Evolutionary conservation across 2,113 vertebrate species (phyloP), one percentile per base, ranked within the genome.

Genomic region (Suricata suricatta): DNA sequence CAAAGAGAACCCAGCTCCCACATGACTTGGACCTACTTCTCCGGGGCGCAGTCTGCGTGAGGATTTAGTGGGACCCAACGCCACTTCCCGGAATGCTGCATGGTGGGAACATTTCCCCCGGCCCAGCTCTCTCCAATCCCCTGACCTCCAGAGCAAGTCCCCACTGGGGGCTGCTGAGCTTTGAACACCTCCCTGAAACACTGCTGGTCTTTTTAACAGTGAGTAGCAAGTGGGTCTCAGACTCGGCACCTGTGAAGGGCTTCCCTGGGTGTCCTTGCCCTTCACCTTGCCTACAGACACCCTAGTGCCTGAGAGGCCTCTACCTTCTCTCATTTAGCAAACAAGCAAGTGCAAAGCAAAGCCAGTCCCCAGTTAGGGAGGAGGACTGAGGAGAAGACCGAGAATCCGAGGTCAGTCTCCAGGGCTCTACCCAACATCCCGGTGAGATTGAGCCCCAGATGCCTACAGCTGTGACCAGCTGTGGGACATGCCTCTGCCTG

Each of bases 311-410:
- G 15, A 5, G 52, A 7, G 29, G 72, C 68, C 86, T 38, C 47
- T 47, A 3, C 5, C 41, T 35, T 14, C 17, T 54, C 33, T 7
- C 25, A 3, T 0, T 8, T 9, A 50, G 50, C 38, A 29, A 69
- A 82, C 0, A 0, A 35, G 41, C 7, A 23, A 0, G 6, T 3
- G 7, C 33, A 0, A 0, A 14, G 25, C 52, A 5, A 38, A 25
- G 31, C 4, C 7, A 31, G 72, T 57, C 16, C 21, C 41, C 10
- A 12, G 50, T 15, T 52, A 14, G 12, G 50, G 50, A 47, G 44
- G 44, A 47, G 8, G 44, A 10, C 44, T 47, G 44, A 47, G 44
- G 44, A 44, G 52, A 54, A 15, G 52, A 16, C 52, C 16, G 52
- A 17, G 15, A 54, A 17, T 54, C 60, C 11, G n/a, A 79, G 17